Evolutionary conservation across 1,140 invertebrate genomes (phyloP).

Genomic region (Philotrypesis tridentata): DNA sequence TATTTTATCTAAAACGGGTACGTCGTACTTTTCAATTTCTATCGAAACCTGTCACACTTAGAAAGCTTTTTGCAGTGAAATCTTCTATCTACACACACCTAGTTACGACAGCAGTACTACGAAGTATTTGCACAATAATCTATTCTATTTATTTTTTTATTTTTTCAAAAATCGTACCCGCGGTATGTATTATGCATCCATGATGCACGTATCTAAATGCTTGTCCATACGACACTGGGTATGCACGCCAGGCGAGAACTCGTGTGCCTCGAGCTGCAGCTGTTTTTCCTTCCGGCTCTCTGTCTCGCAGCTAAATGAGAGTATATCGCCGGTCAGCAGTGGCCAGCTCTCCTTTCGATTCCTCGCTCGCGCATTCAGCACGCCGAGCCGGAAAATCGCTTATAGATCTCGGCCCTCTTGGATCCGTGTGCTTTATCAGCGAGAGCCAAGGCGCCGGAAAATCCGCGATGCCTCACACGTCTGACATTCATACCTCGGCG

Average conservation of each 20-base stretch:
- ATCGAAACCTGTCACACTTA: too few relatives aligned
- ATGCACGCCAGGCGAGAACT: background rate
- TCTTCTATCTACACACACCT: too few relatives aligned
- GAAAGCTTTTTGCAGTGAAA: too few relatives aligned
- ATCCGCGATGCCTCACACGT: conserved; percentile 57
- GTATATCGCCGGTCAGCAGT: background rate
- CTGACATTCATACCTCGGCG: conserved; percentile 53
- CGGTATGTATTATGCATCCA: too few relatives aligned
- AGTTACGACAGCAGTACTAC: too few relatives aligned
- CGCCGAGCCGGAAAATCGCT: background rate
- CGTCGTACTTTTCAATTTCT: too few relatives aligned
- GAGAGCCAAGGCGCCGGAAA: conserved; percentile 43
- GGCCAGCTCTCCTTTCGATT: background rate
- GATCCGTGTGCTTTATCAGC: conserved; percentile 1
- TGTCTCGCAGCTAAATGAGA: background rate
- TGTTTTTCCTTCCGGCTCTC: background rate
- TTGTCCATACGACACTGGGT: too few relatives aligned
- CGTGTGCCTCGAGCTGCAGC: background rate
- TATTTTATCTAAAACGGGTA: too few relatives aligned
- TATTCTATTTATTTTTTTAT: too few relatives aligned
- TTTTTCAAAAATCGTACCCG: too few relatives aligned
- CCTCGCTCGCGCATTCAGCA: background rate
- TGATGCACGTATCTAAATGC: too few relatives aligned
- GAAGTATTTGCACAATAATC: too few relatives aligned
- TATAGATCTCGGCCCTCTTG: background rate